Conservation (phyloP, 2,888 invertebrate species). For the Drosophila pullipes region DNA sequence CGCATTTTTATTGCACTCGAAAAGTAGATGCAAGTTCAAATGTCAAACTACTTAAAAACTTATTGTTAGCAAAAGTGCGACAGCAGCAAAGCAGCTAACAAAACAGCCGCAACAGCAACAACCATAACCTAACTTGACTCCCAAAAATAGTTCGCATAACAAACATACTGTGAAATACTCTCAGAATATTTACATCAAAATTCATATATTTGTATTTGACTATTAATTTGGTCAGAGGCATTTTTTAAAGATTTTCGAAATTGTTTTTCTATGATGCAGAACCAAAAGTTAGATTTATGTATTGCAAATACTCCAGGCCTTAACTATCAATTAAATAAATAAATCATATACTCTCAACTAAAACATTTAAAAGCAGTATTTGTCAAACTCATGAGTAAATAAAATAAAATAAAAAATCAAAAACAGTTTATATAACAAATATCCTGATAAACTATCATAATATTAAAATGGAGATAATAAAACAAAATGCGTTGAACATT, state of each 20-base stretch:
- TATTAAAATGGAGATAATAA: neutral
- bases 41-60: slow-evolving; percentile 81
- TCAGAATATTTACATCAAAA: neutral
- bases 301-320: neutral
- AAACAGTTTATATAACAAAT: neutral
- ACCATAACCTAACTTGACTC: slow-evolving; percentile 10
- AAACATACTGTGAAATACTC: slow-evolving; percentile 27
- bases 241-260: neutral
- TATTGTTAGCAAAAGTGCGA: slow-evolving; percentile 76
- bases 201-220: neutral
- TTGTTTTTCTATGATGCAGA: neutral
- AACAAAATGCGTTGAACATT: neutral
- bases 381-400: neutral
- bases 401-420: neutral
- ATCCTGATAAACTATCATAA: neutral
- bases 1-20: slow-evolving; percentile 77
- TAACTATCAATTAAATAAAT: neutral
- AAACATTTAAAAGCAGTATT: neutral
- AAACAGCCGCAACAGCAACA: slow-evolving; percentile 19
- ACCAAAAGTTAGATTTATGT: neutral
- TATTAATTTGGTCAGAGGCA: neutral
- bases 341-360: neutral
- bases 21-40: slow-evolving; percentile 77
- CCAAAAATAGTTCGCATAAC: slow-evolving; percentile 1
- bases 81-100: slow-evolving; percentile 35